A percentile compares a stretch with the other conserved stretches of the same genome.
Conservation (phyloP, 2,797 vertebrate species). For the Crenichthys baileyi region DNA sequence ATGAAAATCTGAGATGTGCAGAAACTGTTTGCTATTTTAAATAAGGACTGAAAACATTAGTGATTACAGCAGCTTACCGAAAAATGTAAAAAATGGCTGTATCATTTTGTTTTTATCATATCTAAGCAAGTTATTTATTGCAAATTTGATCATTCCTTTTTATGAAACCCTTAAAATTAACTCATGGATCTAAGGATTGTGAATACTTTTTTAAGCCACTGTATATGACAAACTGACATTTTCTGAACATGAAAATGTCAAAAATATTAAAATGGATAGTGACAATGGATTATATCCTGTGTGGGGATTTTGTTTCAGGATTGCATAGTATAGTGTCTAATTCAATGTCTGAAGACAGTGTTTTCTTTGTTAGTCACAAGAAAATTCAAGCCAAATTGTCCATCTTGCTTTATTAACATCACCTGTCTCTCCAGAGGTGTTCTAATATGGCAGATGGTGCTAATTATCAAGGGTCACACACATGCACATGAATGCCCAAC, state of each 20-base stretch:
- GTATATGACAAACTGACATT: neutral
- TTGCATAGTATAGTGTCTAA: neutral
- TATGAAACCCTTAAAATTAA: neutral
- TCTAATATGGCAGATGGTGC: slow-evolving; percentile 75
- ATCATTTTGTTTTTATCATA: neutral
- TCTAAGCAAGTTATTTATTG: neutral
- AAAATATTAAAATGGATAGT: neutral
- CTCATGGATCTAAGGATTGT: neutral
- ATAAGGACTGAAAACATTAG: neutral
- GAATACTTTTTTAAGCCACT: neutral
- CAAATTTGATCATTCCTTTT: neutral
- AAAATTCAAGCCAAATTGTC: slow-evolving; percentile 42
- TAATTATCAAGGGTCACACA: slow-evolving; percentile 78
- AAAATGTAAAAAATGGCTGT: neutral
- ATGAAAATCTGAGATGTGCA: too few relatives aligned
- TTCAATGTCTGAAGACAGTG: neutral
- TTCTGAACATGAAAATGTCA: neutral
- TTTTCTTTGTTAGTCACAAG: neutral
- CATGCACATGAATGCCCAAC: slow-evolving; percentile 4
- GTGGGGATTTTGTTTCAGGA: neutral
- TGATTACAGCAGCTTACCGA: neutral
- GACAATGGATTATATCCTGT: neutral
- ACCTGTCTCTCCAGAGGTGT: slow-evolving; percentile 70
- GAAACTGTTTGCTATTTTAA: neutral
- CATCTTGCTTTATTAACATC: slow-evolving; percentile 58